Conservation (phyloP, 1,140 invertebrate genomes). For the Drosophila gunungcola region DNA sequence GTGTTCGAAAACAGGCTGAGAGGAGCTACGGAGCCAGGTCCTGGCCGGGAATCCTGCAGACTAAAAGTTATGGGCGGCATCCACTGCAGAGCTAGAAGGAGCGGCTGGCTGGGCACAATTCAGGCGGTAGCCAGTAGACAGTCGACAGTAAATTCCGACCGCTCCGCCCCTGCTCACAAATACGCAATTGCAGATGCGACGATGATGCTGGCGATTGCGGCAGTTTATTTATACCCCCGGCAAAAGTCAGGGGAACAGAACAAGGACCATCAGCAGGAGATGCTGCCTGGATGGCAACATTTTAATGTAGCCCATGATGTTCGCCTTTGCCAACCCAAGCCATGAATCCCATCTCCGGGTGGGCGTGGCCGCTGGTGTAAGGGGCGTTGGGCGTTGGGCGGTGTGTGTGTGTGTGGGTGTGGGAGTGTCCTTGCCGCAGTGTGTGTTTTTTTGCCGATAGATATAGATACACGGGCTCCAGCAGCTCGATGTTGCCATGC, state of each 20-base stretch:
- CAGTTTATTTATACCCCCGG: conserved; percentile 75
- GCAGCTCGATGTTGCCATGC: conserved; percentile 73
- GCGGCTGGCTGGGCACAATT: conserved; percentile 23
- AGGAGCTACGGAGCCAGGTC: conserved; percentile 24
- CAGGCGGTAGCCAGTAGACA: neutral
- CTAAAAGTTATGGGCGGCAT: conserved; percentile 26
- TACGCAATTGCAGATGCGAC: conserved; percentile 82
- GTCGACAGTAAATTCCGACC: conserved; percentile 31
- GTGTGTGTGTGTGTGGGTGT: no score
- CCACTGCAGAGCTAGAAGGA: conserved; percentile 31
- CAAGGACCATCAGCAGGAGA: conserved; percentile 10
- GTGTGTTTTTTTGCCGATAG: conserved; percentile 40
- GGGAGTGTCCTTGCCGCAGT: conserved; percentile 24
- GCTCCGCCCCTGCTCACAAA: conserved; percentile 44
- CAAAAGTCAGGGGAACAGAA: conserved; percentile 1
- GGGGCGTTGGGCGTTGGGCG: conserved; percentile 1
- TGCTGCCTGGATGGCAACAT: conserved; percentile 62
- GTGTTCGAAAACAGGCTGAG: conserved; percentile 1
- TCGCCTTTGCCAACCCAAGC: conserved; percentile 21
- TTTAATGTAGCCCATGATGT: conserved; percentile 74
- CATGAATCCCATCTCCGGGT: conserved; percentile 51
- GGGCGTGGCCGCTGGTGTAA: conserved; percentile 41
- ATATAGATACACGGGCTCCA: conserved; percentile 39
- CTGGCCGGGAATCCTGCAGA: conserved; percentile 28
- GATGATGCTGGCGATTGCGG: conserved; percentile 78